Evolutionary conservation across 2,113 vertebrate genomes (phyloP).

Genomic region (Genyomyrus donnyi): DNA sequence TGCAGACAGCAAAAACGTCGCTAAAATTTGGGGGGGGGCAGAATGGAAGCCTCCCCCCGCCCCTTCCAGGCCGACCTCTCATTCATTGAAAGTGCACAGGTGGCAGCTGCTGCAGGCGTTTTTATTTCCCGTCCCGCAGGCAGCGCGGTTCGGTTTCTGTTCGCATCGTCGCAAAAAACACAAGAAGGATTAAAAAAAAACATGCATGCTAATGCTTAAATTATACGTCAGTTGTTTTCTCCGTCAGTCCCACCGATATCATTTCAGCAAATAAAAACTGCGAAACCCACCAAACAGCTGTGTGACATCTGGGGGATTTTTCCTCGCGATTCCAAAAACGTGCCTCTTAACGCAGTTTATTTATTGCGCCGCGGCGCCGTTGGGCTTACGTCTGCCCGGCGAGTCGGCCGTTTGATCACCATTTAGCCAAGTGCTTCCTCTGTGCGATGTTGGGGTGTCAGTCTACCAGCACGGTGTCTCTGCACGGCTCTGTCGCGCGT

Average conservation of each 20-base stretch:
- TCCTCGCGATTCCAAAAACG: neutral
- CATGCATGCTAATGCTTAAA: neutral
- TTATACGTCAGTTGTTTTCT: neutral
- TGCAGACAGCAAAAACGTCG: neutral
- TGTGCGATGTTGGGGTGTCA: neutral
- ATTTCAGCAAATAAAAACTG: slow-evolving; percentile 16
- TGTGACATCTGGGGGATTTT: neutral
- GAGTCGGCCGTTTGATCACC: neutral
- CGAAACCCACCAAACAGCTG: neutral
- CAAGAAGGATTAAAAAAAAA: neutral
- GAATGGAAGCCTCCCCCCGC: neutral
- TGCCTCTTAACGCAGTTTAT: neutral
- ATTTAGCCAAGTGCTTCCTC: slow-evolving; percentile 17
- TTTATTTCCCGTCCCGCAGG: neutral
- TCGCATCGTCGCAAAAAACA: neutral
- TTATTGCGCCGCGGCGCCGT: neutral
- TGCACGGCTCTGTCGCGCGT: neutral
- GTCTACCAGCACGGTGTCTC: neutral
- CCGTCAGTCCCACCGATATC: neutral
- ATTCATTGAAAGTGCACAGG: slow-evolving; percentile 8
- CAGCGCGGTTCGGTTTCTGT: neutral
- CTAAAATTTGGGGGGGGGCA: neutral
- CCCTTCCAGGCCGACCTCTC: neutral
- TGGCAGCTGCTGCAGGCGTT: neutral
- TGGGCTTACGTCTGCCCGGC: neutral